These are phyloP conservation scores for Myotis planiceps DNA, from an alignment of 2,797 vertebrate genomes.

Conservation along the genomic window DNA sequence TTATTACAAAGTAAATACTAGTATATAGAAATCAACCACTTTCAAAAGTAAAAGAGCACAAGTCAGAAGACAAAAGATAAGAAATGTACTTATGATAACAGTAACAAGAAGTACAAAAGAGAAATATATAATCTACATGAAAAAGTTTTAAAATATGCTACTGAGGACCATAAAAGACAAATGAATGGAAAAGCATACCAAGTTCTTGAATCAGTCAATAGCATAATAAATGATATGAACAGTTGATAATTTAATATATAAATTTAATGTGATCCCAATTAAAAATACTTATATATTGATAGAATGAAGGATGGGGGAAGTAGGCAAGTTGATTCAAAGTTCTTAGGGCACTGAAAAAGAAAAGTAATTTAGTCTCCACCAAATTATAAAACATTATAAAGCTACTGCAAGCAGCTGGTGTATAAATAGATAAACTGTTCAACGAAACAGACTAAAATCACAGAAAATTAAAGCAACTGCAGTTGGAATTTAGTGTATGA, in stretches of 20 bases:
- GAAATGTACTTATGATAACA: not conserved
- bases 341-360: not conserved
- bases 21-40: not conserved
- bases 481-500: not conserved
- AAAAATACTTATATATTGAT: not conserved
- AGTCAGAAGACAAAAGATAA: constrained; percentile 22
- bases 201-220: not conserved
- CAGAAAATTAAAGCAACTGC: not conserved
- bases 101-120: not conserved
- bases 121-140: not conserved
- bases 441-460: not conserved
- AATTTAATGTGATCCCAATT: not conserved
- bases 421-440: not conserved
- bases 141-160: constrained; percentile 4
- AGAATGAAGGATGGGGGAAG: not conserved
- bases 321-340: not conserved
- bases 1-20: constrained; percentile 4
- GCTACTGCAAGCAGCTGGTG: not conserved
- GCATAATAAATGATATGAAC: not conserved
- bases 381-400: not conserved
- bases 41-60: not conserved
- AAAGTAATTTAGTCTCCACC: not conserved
- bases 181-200: not conserved
- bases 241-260: not conserved
- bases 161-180: not conserved